Conservation (phyloP, 1,140 invertebrate species). For the Leptonema lineaticorne region DNA sequence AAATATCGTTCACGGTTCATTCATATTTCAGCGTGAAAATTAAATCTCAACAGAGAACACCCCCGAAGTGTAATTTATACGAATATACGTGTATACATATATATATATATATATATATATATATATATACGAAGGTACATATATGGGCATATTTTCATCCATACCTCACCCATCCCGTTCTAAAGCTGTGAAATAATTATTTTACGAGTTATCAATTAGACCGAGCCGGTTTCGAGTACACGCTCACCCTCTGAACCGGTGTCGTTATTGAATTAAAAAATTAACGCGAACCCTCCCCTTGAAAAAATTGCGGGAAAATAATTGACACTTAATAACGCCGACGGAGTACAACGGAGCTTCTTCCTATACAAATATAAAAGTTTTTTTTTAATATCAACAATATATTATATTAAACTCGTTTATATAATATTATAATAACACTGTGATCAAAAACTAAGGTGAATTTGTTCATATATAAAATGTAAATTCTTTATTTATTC, state of each 20-base stretch:
- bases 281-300: conserved; percentile 36
- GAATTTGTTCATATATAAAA: no score
- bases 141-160: no score
- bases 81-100: not conserved
- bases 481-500: no score
- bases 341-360: not conserved
- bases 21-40: conserved; percentile 14
- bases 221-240: not conserved
- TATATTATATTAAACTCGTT: no score
- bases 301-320: conserved; percentile 37
- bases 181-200: conserved; percentile 28
- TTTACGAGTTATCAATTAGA: conserved; percentile 34
- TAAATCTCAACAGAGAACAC: conserved; percentile 18
- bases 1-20: conserved; percentile 15
- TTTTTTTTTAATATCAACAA: no score
- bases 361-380: no score
- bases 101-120: no score
- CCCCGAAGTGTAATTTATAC: conserved; percentile 9
- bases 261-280: conserved; percentile 41
- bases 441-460: no score
- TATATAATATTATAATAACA: no score
- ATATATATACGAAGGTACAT: no score
- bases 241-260: not conserved
- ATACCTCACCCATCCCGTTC: conserved; percentile 7
- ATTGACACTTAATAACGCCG: conserved; percentile 40